phyloP scores from a whole-genome alignment of 2,888 invertebrate genomes.

The Cephus nigrinus region DNA sequence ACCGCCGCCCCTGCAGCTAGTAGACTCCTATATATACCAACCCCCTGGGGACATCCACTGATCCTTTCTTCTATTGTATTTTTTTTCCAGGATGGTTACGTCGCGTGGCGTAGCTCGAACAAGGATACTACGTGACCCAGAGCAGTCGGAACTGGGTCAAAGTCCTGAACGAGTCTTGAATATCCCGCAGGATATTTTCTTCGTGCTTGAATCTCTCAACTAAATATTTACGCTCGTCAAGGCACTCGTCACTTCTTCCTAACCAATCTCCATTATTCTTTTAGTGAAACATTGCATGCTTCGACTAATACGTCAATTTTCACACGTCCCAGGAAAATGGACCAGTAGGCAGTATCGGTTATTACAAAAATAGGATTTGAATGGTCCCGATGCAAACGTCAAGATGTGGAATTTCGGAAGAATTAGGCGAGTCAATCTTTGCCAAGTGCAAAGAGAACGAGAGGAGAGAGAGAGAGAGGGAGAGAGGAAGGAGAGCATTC shows the following conservation, averaged over 20 bases:
- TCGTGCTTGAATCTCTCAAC: not conserved
- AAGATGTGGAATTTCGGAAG: slow-evolving; percentile 39
- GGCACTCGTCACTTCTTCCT: not conserved
- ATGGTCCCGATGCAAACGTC: no score
- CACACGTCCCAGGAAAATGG: no score
- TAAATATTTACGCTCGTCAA: not conserved
- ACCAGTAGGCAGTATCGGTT: no score
- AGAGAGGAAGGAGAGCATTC: not conserved
- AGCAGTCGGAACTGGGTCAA: not conserved
- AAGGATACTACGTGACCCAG: not conserved
- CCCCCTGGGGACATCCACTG: slow-evolving; percentile 18
- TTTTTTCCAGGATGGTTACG: not conserved
- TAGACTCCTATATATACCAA: slow-evolving; percentile 6
- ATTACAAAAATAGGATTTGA: no score
- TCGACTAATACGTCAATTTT: not conserved
- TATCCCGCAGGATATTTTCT: not conserved
- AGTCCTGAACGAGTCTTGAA: not conserved
- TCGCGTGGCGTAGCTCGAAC: not conserved
- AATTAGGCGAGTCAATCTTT: slow-evolving; percentile 52
- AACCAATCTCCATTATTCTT: not conserved
- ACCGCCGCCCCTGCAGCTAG: not conserved
- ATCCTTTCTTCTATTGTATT: slow-evolving; percentile 2
- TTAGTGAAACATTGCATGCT: not conserved
- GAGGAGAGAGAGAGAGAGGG: slow-evolving; percentile 20
- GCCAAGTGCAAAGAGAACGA: slow-evolving; percentile 26